Conservation (phyloP, 2,888 invertebrate species). For the Strigamia crassipes region DNA sequence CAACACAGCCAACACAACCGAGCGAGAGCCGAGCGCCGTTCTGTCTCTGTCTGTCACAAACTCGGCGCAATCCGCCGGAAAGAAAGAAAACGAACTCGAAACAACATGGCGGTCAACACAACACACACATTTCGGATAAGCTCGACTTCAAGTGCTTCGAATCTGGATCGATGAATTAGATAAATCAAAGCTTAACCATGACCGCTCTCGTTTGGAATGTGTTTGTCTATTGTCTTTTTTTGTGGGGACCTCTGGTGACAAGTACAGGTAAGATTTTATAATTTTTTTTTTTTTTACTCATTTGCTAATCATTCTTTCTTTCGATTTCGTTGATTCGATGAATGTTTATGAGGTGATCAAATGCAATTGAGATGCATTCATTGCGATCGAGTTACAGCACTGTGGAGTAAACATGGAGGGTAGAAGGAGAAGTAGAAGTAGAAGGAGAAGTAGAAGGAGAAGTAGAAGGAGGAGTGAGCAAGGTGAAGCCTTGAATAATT, state of each 20-base stretch:
- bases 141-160: neutral
- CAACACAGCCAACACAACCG: too few relatives aligned
- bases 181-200: neutral
- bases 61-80: too few relatives aligned
- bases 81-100: neutral
- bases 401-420: constrained; percentile 7
- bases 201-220: neutral
- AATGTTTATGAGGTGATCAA: neutral
- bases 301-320: neutral
- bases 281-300: neutral
- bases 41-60: too few relatives aligned
- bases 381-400: neutral
- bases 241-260: constrained; percentile 1
- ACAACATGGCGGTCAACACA: neutral
- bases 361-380: neutral
- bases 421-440: too few relatives aligned
- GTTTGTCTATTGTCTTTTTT: neutral
- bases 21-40: too few relatives aligned
- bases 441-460: neutral
- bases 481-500: constrained; percentile 34
- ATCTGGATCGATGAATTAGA: neutral
- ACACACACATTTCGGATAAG: neutral
- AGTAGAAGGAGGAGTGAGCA: constrained; percentile 29
- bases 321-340: neutral
- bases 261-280: neutral